A percentile compares a stretch with the other conserved stretches of the same genome.
Evolutionary conservation across 2,797 vertebrate species (phyloP).

Genomic region (Diceros bicornis): DNA sequence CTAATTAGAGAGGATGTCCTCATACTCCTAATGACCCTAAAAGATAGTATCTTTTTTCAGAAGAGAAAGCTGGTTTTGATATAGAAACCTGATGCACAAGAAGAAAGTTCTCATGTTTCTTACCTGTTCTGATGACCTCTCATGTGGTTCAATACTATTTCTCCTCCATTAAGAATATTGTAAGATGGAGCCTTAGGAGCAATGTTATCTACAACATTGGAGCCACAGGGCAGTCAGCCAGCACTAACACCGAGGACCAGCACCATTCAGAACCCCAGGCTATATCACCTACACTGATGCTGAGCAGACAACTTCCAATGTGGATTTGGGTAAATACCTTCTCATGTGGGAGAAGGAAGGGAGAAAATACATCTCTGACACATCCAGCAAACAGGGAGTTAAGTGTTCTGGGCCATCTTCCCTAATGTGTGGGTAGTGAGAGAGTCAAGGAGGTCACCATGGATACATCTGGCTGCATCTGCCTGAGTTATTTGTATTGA

Average conservation of each 20-base stretch:
- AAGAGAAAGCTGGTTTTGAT: background rate
- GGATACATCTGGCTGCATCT: slow-evolving; percentile 81
- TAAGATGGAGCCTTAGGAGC: background rate
- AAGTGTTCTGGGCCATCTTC: slow-evolving; percentile 22
- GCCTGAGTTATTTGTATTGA: slow-evolving; percentile 79
- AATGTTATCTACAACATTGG: background rate
- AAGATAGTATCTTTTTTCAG: background rate
- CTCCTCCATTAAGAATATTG: background rate
- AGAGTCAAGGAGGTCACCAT: slow-evolving; percentile 74
- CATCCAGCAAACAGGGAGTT: slow-evolving; percentile 9
- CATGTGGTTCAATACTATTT: background rate
- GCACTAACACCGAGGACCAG: background rate
- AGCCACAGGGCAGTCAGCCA: background rate
- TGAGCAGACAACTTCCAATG: background rate
- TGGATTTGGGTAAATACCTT: background rate
- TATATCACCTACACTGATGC: background rate
- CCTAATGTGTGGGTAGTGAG: background rate
- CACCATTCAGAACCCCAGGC: background rate
- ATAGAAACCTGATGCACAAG: background rate
- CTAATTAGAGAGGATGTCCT: background rate
- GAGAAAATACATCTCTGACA: background rate
- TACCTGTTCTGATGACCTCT: background rate
- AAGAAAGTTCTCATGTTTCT: background rate
- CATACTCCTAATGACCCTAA: background rate
- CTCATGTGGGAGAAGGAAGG: background rate